phyloP scores from a whole-genome alignment of 2,113 vertebrate genomes.

The Pachycephala philippinensis region DNA sequence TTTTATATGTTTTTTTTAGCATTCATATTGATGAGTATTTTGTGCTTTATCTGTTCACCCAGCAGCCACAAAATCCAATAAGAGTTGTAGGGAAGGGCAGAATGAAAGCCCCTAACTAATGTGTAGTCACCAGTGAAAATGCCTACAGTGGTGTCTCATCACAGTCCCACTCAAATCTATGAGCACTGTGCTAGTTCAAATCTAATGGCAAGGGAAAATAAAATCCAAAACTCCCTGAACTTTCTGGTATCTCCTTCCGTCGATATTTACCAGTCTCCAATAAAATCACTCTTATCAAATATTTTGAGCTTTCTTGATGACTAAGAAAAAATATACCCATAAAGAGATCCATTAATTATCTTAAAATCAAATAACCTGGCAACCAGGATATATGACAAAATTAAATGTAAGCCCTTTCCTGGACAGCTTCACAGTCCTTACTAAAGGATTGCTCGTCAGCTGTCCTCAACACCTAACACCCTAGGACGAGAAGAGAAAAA shows the following conservation, averaged over 20 bases:
- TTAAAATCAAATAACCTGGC: conserved; percentile 42
- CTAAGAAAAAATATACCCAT: conserved; percentile 13
- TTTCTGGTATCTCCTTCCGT: neutral
- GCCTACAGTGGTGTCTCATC: neutral
- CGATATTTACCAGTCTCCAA: neutral
- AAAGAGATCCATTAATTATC: conserved; percentile 25
- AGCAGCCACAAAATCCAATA: neutral
- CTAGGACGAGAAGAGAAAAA: conserved; percentile 13
- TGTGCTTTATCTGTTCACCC: neutral
- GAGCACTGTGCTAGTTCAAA: neutral
- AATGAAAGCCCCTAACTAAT: neutral
- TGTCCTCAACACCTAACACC: neutral
- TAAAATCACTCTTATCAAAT: conserved; percentile 34
- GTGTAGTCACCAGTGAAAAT: neutral
- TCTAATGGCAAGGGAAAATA: neutral
- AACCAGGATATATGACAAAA: conserved; percentile 3
- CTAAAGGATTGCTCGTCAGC: neutral
- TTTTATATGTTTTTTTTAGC: neutral
- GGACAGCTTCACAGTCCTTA: neutral
- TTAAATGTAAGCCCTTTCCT: conserved; percentile 13
- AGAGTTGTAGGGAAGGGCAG: neutral
- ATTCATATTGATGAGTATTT: conserved; percentile 9
- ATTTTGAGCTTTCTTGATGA: conserved; percentile 39
- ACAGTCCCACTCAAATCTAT: neutral
- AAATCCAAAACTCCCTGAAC: neutral